phyloP scores from a whole-genome alignment of 53 echinoderm and acorn worm species.

The Hippasteria phrygiana region DNA sequence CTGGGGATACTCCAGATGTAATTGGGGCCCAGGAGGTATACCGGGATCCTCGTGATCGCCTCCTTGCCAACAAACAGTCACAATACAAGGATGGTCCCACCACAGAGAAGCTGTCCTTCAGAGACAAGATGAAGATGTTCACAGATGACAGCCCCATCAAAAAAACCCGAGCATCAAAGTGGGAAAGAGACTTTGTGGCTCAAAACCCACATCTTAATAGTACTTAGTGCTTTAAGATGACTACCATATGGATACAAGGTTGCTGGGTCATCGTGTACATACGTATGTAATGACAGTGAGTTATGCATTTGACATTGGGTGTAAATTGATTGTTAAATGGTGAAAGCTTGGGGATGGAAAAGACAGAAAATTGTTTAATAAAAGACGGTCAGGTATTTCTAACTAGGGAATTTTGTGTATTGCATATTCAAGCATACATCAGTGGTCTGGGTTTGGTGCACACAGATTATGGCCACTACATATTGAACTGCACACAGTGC shows the following conservation, averaged over 20 bases:
- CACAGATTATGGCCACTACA: too few relatives aligned
- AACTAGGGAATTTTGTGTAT: not conserved
- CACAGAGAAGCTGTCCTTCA: slow-evolving; percentile 81
- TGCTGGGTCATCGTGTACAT: not conserved
- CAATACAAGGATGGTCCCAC: slow-evolving; percentile 60
- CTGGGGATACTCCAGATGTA: slow-evolving; percentile 88
- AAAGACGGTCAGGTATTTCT: not conserved
- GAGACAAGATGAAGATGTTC: slow-evolving; percentile 96
- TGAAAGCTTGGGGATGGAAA: not conserved
- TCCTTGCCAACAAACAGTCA: slow-evolving; percentile 70
- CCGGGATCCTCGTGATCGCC: slow-evolving; percentile 86
- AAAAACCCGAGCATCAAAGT: slow-evolving; percentile 85
- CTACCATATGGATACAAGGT: not conserved
- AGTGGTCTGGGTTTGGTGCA: too few relatives aligned
- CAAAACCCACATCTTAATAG: slow-evolving; percentile 78
- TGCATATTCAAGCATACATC: not conserved
- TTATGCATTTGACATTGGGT: too few relatives aligned
- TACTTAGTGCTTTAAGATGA: not conserved
- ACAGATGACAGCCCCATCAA: slow-evolving; percentile 79
- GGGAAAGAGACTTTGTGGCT: slow-evolving; percentile 93
- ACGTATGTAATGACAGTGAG: too few relatives aligned
- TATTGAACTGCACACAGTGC: not conserved
- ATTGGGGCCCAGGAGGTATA: slow-evolving; percentile 98
- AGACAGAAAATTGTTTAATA: not conserved
- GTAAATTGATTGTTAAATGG: too few relatives aligned